Evolutionary conservation across 2,797 vertebrate genomes (phyloP).

Genomic region (Premnoplex brunnescens): DNA sequence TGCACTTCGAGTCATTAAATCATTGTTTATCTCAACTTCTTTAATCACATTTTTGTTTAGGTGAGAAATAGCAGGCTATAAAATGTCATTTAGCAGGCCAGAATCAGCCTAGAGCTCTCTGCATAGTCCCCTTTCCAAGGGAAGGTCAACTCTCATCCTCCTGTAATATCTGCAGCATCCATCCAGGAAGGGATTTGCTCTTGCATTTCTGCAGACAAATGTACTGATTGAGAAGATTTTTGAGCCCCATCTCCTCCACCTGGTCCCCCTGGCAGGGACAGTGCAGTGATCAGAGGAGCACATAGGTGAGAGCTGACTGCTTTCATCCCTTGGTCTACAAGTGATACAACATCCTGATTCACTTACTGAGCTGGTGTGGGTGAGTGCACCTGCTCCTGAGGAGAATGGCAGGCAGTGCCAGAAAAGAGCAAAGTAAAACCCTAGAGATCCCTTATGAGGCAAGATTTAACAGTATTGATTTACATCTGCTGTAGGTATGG

Average conservation of each 20-base stretch:
- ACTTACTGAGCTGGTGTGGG: neutral
- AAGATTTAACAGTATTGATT: neutral
- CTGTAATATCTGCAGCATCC: neutral
- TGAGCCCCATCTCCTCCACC: neutral
- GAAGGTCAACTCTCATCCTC: neutral
- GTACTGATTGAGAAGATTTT: neutral
- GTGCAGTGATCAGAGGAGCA: neutral
- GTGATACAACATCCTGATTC: neutral
- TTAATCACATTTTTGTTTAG: neutral
- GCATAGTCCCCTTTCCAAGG: neutral
- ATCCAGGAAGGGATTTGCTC: neutral
- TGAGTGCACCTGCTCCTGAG: neutral
- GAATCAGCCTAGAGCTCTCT: neutral
- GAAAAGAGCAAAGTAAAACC: neutral
- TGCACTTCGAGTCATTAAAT: neutral
- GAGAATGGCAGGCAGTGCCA: neutral
- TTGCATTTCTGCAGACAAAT: neutral
- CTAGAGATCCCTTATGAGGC: neutral
- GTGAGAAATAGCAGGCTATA: neutral
- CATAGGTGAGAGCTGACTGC: neutral
- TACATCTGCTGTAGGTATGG: neutral
- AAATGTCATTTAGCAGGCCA: neutral
- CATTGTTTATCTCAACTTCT: neutral
- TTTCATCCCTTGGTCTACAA: neutral
- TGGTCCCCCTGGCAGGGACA: neutral